Percentiles rank a stretch among this genome's conserved stretches.
Conservation (phyloP, 2,797 vertebrate genomes). For the Thamnophis elegans region DNA sequence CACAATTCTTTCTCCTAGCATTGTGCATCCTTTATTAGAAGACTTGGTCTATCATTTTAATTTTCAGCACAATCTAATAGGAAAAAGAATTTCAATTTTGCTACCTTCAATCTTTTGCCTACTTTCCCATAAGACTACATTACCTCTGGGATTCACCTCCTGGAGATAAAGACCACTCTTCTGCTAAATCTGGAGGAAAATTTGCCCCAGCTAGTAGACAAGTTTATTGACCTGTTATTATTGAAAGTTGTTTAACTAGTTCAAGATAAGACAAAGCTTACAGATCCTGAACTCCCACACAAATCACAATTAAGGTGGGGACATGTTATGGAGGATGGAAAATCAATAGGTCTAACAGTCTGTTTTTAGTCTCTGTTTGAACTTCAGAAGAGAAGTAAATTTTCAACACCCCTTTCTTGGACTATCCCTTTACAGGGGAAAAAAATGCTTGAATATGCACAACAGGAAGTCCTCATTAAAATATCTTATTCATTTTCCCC, state of each 20-base stretch:
- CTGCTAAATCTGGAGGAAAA: background rate
- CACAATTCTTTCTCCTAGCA: background rate
- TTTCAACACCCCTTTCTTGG: slow-evolving; percentile 51
- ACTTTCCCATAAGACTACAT: background rate
- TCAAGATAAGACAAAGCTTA: slow-evolving; percentile 72
- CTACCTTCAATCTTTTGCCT: background rate
- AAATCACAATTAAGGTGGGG: slow-evolving; percentile 72
- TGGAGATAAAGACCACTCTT: slow-evolving; percentile 23
- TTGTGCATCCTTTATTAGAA: background rate
- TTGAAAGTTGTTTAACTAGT: slow-evolving; percentile 73
- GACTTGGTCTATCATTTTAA: background rate
- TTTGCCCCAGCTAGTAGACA: slow-evolving; percentile 57
- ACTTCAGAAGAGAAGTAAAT: slow-evolving; percentile 70
- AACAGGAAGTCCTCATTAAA: slow-evolving; percentile 51
- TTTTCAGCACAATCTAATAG: background rate
- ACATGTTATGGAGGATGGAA: slow-evolving; percentile 65
- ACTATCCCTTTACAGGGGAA: slow-evolving; percentile 52
- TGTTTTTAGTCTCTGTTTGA: slow-evolving; percentile 67
- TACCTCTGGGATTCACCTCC: background rate
- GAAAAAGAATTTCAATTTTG: background rate
- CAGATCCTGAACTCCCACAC: slow-evolving; percentile 66
- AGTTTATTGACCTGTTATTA: slow-evolving; percentile 72
- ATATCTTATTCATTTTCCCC: slow-evolving; percentile 47
- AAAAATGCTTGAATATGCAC: slow-evolving; percentile 46
- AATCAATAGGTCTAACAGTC: slow-evolving; percentile 66